Conservation (phyloP, 2,113 vertebrate species). For the Dicentrarchus labrax region DNA sequence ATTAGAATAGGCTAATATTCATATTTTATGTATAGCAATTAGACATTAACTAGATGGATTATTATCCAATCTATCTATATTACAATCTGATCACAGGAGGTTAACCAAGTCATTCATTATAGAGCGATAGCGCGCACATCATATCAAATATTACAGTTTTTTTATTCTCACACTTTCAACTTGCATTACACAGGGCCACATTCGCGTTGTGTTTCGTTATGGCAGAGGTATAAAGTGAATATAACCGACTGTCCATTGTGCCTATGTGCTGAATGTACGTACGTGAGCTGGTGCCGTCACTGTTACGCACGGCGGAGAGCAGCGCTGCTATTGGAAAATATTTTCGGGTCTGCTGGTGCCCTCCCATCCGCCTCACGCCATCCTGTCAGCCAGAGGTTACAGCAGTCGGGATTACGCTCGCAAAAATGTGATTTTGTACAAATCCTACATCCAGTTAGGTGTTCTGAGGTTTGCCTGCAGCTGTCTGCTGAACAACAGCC, state of each 20-base stretch:
- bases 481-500: background rate
- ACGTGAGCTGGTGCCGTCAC: slow-evolving; percentile 66
- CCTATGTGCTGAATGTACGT: background rate
- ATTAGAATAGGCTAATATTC: background rate
- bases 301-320: slow-evolving; percentile 61
- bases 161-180: background rate
- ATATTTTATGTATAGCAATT: background rate
- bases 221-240: too few species aligned
- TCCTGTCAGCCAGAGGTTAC: slow-evolving; percentile 68
- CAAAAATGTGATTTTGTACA: slow-evolving; percentile 64
- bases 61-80: background rate
- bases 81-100: background rate
- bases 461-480: background rate
- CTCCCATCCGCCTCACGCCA: slow-evolving; percentile 62
- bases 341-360: slow-evolving; percentile 40
- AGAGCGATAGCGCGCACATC: too few species aligned
- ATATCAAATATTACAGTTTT: background rate
- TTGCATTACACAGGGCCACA: too few species aligned
- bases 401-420: slow-evolving; percentile 3
- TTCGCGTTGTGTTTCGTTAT: too few species aligned
- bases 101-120: too few species aligned
- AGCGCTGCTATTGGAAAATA: slow-evolving; percentile 66
- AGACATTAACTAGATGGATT: background rate
- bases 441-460: background rate
- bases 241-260: background rate